phyloP scores from a whole-genome alignment of 1,140 invertebrate genomes.

The Drosophila takahashii region DNA sequence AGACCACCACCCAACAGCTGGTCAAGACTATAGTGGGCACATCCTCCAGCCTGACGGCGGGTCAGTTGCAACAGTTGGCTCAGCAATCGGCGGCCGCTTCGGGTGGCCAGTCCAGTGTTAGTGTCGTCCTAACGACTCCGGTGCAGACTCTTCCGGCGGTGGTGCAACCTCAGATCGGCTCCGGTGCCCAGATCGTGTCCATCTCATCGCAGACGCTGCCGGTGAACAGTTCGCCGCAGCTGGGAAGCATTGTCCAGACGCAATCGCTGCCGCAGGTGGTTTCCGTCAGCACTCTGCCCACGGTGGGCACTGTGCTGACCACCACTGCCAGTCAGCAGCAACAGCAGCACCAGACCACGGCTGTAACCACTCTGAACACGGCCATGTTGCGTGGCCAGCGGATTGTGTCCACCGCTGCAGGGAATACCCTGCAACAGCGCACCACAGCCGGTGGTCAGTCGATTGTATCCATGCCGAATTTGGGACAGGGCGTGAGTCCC shows the following conservation, averaged over 20 bases:
- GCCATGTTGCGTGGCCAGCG: slow-evolving; percentile 85
- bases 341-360: slow-evolving; percentile 73
- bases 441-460: slow-evolving; percentile 82
- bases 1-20: slow-evolving; percentile 66
- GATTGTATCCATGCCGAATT: slow-evolving; percentile 83
- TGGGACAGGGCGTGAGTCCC: slow-evolving; percentile 80
- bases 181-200: slow-evolving; percentile 80
- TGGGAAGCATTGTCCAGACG: slow-evolving; percentile 82
- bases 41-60: slow-evolving; percentile 57
- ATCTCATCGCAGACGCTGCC: slow-evolving; percentile 78
- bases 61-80: slow-evolving; percentile 76
- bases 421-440: slow-evolving; percentile 80
- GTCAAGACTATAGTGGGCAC: slow-evolving; percentile 81
- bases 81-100: slow-evolving; percentile 56
- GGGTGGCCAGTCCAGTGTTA: slow-evolving; percentile 68
- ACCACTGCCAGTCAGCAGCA: slow-evolving; percentile 81
- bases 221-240: slow-evolving; percentile 69
- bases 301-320: slow-evolving; percentile 70
- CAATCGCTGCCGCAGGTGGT: slow-evolving; percentile 80
- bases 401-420: slow-evolving; percentile 84
- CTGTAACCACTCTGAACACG: slow-evolving; percentile 83
- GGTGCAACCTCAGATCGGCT: slow-evolving; percentile 61
- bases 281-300: slow-evolving; percentile 76
- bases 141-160: slow-evolving; percentile 70
- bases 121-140: slow-evolving; percentile 82